A percentile compares a stretch with the other conserved stretches of the same genome.
Conservation (phyloP, 2,888 invertebrate genomes). For the Anodontia alba region DNA sequence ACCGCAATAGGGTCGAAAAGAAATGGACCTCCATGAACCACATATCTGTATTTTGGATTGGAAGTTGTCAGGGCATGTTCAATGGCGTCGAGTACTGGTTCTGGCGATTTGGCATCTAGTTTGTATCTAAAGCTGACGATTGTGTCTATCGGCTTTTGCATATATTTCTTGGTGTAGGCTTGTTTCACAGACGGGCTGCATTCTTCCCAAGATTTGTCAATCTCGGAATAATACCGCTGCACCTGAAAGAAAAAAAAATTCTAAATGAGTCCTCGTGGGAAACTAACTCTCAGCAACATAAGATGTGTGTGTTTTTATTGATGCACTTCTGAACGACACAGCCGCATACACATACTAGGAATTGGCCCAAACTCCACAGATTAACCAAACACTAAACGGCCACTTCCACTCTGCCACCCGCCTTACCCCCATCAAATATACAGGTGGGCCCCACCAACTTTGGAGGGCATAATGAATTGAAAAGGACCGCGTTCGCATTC, state of each 20-base stretch:
- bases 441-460: no score
- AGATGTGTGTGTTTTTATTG: no score
- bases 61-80: conserved; percentile 63
- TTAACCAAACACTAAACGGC: no score
- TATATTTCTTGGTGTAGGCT: conserved; percentile 44
- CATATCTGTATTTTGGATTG: conserved; percentile 54
- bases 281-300: no score
- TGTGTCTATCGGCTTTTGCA: conserved; percentile 36
- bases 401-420: no score
- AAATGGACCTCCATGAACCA: conserved; percentile 60
- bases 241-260: conserved; percentile 30
- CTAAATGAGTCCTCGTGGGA: no score
- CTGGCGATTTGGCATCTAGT: conserved; percentile 50
- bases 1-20: conserved; percentile 49
- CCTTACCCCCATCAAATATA: no score
- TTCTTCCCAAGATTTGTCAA: conserved; percentile 32
- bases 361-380: no score
- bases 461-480: no score
- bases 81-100: conserved; percentile 67
- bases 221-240: conserved; percentile 30
- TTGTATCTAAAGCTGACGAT: conserved; percentile 25
- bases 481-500: no score
- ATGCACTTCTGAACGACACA: no score
- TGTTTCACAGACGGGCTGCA: conserved; percentile 33
- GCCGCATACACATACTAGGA: no score